Percentiles rank a stretch among this genome's conserved stretches.
Conservation (phyloP, 2,888 invertebrate species). For the Eupithecia dodoneata region DNA sequence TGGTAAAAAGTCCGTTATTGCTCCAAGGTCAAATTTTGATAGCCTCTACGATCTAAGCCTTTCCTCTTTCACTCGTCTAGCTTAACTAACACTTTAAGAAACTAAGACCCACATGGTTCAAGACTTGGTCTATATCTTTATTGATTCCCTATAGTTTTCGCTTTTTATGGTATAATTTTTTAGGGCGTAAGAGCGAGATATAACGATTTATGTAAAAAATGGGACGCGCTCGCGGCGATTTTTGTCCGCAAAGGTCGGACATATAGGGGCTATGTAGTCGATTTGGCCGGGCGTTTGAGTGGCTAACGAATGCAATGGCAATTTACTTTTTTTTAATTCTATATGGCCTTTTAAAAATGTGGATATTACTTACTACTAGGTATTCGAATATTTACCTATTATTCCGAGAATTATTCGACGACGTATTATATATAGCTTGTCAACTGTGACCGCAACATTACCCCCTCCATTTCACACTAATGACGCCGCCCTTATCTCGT, state of each 20-base stretch:
- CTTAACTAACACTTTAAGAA: too few species aligned
- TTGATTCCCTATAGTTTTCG: too few species aligned
- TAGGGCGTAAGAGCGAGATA: too few species aligned
- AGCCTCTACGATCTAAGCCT: neutral
- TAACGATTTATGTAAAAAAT: too few species aligned
- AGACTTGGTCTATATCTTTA: too few species aligned
- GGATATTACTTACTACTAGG: neutral
- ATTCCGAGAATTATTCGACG: neutral
- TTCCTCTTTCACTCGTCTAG: neutral
- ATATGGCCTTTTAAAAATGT: neutral
- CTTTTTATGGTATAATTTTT: too few species aligned
- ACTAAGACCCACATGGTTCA: too few species aligned
- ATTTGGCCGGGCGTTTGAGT: too few species aligned
- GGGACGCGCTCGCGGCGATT: too few species aligned
- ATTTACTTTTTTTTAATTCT: neutral
- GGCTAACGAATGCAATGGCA: too few species aligned
- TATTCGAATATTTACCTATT: neutral
- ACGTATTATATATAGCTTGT: neutral
- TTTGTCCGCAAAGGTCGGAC: too few species aligned
- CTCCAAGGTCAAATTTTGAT: neutral
- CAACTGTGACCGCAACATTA: neutral
- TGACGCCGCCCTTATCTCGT: constrained; percentile 10
- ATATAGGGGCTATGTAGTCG: too few species aligned
- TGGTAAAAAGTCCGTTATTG: neutral
- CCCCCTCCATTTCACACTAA: constrained; percentile 4